Evolutionary conservation across 2,113 vertebrate genomes (phyloP), one percentile per base, ranked within the genome.

Genomic region (Genyomyrus donnyi): DNA sequence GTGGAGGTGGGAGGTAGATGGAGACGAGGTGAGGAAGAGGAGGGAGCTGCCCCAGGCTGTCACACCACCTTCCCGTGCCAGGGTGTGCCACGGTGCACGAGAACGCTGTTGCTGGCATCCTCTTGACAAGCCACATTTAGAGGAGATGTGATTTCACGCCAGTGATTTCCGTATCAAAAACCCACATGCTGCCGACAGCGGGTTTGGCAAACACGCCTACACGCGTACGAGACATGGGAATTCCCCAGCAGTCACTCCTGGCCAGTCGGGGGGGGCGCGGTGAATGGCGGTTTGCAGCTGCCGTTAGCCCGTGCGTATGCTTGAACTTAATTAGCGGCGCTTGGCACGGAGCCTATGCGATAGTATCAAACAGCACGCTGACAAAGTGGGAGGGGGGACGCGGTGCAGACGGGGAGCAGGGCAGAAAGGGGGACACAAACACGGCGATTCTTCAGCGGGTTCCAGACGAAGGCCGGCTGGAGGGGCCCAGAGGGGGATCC

Each of bases 251-350:
- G 85, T 87, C 31, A 66, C 85, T 88, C 91, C 93, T 88, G 85
- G 66, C 85, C 93, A 93, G 66, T 92, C 92, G 91, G 90, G 53
- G 53, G 45, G 45, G 45, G 2, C 85, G 90, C 90, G 90, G 92
- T 93, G 93, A 93, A 90, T 91, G 91, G 93, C 90, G 93, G 93
- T 95, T 94, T 93, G 93, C 95, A 95, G 94, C 94, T 95, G 95
- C 92, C 52, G 48, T 89, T 90, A 92, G 90, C 92, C 94, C 95
- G 93, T 94, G 94, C 94, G 94, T 94, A 95, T 91, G 91, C 92
- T 94, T 85, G 70, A 91, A 93, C 88, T 90, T 88, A 90, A 90
- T 90, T 93, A 91, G 93, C 85, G 91, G 87, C 92, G 49, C 85
- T 91, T 95, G 94, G 95, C 95, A 95, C 90, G 1, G 91, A 87